Percentiles rank a stretch among this genome's conserved stretches.
These are phyloP conservation scores for Malaclemys terrapin DNA, from an alignment of 2,113 vertebrate species.

Conservation along the genomic window DNA sequence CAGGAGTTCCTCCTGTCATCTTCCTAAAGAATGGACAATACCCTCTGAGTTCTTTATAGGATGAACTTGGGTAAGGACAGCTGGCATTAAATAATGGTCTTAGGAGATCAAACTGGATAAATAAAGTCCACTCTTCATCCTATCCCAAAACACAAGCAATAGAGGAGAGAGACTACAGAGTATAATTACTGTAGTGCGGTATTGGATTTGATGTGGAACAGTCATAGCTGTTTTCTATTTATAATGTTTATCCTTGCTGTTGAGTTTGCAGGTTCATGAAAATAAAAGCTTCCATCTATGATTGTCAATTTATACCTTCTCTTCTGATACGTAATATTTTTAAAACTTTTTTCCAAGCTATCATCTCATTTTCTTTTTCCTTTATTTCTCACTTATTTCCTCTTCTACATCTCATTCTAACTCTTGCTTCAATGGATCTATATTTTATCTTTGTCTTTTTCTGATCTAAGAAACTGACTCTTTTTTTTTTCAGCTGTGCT, in stretches of 20 bases:
- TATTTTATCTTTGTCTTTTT: conserved; percentile 30
- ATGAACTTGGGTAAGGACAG: not conserved
- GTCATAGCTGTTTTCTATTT: not conserved
- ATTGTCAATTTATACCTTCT: not conserved
- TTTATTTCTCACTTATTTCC: not conserved
- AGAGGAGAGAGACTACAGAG: not conserved
- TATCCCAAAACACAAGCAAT: accelerated
- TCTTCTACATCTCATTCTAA: not conserved
- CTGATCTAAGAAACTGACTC: conserved; percentile 20
- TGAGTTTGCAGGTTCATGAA: not conserved
- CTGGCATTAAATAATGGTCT: not conserved
- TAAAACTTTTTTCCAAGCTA: not conserved
- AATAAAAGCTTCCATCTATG: not conserved
- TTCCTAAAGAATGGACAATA: accelerated
- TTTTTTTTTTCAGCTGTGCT: not conserved
- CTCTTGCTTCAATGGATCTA: not conserved
- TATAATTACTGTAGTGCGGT: not conserved
- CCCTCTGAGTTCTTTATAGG: not conserved
- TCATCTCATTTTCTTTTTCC: not conserved
- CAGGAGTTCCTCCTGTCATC: not conserved
- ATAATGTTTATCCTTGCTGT: not conserved
- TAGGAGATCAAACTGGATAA: not conserved
- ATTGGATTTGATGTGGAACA: not conserved
- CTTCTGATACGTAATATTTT: not conserved
- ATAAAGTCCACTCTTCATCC: not conserved